These are phyloP conservation scores for Drosophila falleni DNA, from an alignment of 2,888 invertebrate species.

Conservation along the genomic window DNA sequence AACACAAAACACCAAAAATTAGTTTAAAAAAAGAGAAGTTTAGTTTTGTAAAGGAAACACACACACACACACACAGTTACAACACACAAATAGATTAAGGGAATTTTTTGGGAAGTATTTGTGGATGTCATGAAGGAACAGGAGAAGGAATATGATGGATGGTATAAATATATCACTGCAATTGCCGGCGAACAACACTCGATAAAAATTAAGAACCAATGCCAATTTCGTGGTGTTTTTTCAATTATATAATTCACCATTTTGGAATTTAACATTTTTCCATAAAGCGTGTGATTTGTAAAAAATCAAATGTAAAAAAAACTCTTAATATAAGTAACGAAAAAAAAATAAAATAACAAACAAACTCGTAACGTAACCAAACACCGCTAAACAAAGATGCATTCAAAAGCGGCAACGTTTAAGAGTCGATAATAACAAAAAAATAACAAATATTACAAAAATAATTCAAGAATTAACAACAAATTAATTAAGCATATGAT, in stretches of 20 bases:
- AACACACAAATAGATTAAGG: slow-evolving; percentile 6
- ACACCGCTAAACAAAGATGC: slow-evolving; percentile 23
- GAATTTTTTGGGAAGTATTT: too few species aligned
- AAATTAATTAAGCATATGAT: not conserved
- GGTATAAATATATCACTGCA: slow-evolving; percentile 29
- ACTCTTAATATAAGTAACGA: not conserved
- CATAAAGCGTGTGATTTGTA: slow-evolving; percentile 24
- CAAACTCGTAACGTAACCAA: slow-evolving; percentile 1
- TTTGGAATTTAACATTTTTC: slow-evolving; percentile 27
- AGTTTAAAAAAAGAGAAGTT: not conserved
- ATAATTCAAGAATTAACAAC: slow-evolving; percentile 8
- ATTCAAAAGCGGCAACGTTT: slow-evolving; percentile 10
- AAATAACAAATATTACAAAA: not conserved
- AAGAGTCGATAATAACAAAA: not conserved
- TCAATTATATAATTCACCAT: slow-evolving; percentile 25
- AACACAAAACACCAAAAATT: slow-evolving; percentile 17
- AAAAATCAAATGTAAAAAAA: not conserved
- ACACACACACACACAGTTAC: slow-evolving; percentile 13
- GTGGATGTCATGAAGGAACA: not conserved
- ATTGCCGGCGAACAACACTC: slow-evolving; percentile 31
- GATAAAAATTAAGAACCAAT: slow-evolving; percentile 51
- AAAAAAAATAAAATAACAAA: not conserved
- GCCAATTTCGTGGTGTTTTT: slow-evolving; percentile 69
- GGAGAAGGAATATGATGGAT: not conserved
- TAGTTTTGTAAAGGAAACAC: not conserved